Conservation (phyloP, 2,113 vertebrate genomes). For the Pelecanus crispus region DNA sequence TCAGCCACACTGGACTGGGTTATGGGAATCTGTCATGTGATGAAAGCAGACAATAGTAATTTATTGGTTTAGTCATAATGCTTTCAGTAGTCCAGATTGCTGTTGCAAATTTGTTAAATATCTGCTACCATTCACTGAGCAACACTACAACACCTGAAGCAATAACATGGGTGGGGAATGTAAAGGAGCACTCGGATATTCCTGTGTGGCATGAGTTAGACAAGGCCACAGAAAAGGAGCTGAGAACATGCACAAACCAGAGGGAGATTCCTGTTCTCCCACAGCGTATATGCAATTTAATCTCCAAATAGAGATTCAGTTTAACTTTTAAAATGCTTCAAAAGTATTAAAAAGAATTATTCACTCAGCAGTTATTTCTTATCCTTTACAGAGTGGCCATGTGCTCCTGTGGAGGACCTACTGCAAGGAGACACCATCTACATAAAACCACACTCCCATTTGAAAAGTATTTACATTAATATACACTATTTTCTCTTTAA, state of each 20-base stretch:
- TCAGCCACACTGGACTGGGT: conserved; percentile 17
- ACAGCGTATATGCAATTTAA: neutral
- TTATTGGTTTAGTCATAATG: conserved; percentile 56
- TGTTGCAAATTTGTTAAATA: conserved; percentile 63
- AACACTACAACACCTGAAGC: conserved; percentile 39
- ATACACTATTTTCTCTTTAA: neutral
- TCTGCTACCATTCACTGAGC: conserved; percentile 58
- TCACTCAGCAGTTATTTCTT: neutral
- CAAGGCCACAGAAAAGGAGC: neutral
- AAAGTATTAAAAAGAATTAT: neutral
- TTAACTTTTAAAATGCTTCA: neutral
- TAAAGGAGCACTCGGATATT: neutral
- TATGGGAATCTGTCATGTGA: conserved; percentile 34
- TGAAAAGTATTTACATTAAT: neutral
- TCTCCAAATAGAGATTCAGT: neutral
- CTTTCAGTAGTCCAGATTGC: conserved; percentile 55
- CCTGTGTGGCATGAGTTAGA: neutral
- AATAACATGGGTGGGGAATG: conserved; percentile 42
- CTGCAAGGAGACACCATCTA: neutral
- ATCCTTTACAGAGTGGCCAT: neutral
- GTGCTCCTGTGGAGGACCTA: neutral
- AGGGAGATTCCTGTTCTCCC: neutral
- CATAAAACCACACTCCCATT: neutral
- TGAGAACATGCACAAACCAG: neutral
- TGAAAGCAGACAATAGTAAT: conserved; percentile 48